Conservation (phyloP, 2,888 invertebrate species). For the Tinea semifulvella region DNA sequence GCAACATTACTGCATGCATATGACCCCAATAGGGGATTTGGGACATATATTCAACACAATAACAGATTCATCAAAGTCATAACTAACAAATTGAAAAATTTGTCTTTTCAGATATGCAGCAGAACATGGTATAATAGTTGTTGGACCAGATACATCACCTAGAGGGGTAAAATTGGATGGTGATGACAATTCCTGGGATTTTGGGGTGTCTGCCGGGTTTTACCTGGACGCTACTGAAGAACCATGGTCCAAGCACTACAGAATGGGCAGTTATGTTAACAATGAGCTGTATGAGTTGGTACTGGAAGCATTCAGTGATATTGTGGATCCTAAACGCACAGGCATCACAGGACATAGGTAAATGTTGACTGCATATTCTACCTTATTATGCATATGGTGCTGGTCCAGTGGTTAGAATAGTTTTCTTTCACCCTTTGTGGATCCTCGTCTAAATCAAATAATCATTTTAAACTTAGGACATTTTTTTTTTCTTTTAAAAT, state of each 20-base stretch:
- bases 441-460: no score
- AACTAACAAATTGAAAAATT: no score
- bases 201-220: slow-evolving; percentile 95
- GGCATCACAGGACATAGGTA: slow-evolving; percentile 86
- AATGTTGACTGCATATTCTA: background rate
- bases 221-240: slow-evolving; percentile 91
- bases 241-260: slow-evolving; percentile 93
- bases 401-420: no score
- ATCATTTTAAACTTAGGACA: no score
- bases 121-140: slow-evolving; percentile 84
- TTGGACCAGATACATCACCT: slow-evolving; percentile 97
- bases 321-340: slow-evolving; percentile 63
- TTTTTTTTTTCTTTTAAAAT: background rate
- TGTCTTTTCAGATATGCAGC: slow-evolving; percentile 74
- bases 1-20: no score
- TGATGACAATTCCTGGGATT: slow-evolving; percentile 92
- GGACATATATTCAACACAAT: no score
- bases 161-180: slow-evolving; percentile 88
- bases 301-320: slow-evolving; percentile 72
- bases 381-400: no score
- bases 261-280: slow-evolving; percentile 96
- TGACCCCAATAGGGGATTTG: no score
- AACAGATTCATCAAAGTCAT: no score
- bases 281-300: slow-evolving; percentile 82
- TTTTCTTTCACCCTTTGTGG: no score